These are phyloP conservation scores for Seira ritae DNA, from an alignment of 2,888 invertebrate genomes.

Conservation along the genomic window DNA sequence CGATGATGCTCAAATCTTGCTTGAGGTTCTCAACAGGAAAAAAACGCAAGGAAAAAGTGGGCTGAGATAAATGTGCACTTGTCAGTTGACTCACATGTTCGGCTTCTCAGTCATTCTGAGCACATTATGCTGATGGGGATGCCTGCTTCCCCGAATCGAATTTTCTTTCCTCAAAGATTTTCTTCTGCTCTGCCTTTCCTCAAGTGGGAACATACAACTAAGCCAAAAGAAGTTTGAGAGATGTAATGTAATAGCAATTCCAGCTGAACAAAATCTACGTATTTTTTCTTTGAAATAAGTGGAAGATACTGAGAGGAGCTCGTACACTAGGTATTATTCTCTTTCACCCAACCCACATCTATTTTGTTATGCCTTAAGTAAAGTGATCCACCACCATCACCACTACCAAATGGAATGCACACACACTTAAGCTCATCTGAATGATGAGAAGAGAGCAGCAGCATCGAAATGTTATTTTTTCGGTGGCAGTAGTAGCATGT, in stretches of 20 bases:
- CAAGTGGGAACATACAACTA: background rate
- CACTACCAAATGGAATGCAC: background rate
- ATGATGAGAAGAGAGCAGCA: background rate
- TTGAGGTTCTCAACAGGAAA: conserved; percentile 37
- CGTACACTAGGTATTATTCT: too few species aligned
- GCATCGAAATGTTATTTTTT: background rate
- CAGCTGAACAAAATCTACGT: too few species aligned
- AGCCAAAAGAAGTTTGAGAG: too few species aligned
- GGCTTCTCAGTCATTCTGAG: conserved; percentile 31
- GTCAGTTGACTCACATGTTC: conserved; percentile 49
- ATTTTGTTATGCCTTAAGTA: background rate
- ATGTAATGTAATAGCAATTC: too few species aligned
- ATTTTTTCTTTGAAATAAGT: too few species aligned
- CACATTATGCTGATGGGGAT: conserved; percentile 31
- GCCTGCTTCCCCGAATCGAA: background rate
- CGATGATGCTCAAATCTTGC: conserved; percentile 45
- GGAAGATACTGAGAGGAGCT: too few species aligned
- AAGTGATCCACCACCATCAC: background rate
- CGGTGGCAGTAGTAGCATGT: background rate
- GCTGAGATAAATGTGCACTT: conserved; percentile 57
- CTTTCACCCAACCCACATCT: background rate
- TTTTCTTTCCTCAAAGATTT: conserved; percentile 1
- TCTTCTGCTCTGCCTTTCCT: background rate
- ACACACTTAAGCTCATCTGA: background rate
- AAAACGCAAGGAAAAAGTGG: background rate